Evolutionary conservation across 2,888 invertebrate species (phyloP).

Genomic region (Caradrina kadenii): DNA sequence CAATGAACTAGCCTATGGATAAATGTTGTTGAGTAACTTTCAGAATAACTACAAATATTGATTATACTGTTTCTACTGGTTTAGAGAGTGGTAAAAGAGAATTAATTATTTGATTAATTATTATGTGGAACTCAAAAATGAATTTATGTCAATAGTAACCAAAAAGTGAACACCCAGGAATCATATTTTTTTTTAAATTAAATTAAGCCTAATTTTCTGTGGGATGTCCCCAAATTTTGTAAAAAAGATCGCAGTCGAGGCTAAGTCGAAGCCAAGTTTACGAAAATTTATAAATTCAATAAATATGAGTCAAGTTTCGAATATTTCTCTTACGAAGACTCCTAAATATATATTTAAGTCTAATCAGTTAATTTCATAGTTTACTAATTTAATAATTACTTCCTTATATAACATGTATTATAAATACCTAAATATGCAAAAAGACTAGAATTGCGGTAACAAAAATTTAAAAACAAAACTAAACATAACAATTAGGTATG

Average conservation of each 20-base stretch:
- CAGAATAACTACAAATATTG: not conserved
- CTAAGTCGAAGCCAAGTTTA: conserved; percentile 41
- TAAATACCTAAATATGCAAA: not conserved
- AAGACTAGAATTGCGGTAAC: conserved; percentile 38
- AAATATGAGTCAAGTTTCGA: conserved; percentile 57
- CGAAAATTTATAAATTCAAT: conserved; percentile 57
- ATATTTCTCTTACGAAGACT: conserved; percentile 51
- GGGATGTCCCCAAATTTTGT: conserved; percentile 58
- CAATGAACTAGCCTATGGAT: conserved; percentile 33
- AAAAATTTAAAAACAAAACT: conserved; percentile 6
- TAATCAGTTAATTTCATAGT: conserved; percentile 61
- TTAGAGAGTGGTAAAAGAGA: conserved; percentile 46
- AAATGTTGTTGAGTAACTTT: conserved; percentile 13
- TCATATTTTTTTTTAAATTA: not conserved
- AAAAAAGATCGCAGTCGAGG: conserved; percentile 54
- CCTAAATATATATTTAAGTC: conserved; percentile 45
- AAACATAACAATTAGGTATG: conserved; percentile 12
- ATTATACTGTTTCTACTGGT: conserved; percentile 6
- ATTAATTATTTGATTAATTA: conserved; percentile 13
- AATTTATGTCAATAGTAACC: not conserved
- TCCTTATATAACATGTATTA: conserved; percentile 38
- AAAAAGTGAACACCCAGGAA: not conserved
- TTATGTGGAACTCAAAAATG: not conserved
- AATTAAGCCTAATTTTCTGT: conserved; percentile 18
- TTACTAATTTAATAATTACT: conserved; percentile 38